Evolutionary conservation across 2,888 invertebrate genomes (phyloP).

Genomic region (Standfussiana lucernea): DNA sequence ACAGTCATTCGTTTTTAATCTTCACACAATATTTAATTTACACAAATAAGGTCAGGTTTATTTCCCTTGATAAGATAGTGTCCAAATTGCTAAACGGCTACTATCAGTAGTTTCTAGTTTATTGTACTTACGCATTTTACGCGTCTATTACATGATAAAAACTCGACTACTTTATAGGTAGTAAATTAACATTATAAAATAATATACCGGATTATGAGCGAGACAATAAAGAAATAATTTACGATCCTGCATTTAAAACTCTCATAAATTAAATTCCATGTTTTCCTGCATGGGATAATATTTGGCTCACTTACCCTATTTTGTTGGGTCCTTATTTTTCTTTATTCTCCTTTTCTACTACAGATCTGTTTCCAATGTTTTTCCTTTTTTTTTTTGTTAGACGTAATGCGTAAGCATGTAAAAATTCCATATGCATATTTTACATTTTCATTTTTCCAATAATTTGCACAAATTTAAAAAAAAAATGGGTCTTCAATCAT

Average conservation of each 20-base stretch:
- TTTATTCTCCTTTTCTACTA: background rate
- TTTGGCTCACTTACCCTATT: background rate
- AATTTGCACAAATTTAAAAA: background rate
- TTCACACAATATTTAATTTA: constrained; percentile 17
- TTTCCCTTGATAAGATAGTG: constrained; percentile 52
- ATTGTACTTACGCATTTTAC: constrained; percentile 48
- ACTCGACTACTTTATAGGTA: constrained; percentile 41
- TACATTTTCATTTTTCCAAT: background rate
- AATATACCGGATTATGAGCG: constrained; percentile 20
- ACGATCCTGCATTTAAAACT: background rate
- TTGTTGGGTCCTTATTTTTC: background rate
- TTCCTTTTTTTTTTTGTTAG: background rate
- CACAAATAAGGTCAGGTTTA: constrained; percentile 37
- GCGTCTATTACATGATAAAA: constrained; percentile 48
- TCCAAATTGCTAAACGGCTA: constrained; percentile 40
- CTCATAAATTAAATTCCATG: constrained; percentile 7
- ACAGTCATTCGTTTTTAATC: constrained; percentile 5
- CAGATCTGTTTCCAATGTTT: background rate
- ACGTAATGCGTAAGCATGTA: background rate
- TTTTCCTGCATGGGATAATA: background rate
- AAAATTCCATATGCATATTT: background rate
- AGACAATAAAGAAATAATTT: constrained; percentile 21
- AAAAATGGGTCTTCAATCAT: too few relatives aligned
- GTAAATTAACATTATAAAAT: constrained; percentile 51
- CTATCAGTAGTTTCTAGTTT: constrained; percentile 61